phyloP scores from a whole-genome alignment of 2,113 vertebrate genomes.

The Notechis scutatus region DNA sequence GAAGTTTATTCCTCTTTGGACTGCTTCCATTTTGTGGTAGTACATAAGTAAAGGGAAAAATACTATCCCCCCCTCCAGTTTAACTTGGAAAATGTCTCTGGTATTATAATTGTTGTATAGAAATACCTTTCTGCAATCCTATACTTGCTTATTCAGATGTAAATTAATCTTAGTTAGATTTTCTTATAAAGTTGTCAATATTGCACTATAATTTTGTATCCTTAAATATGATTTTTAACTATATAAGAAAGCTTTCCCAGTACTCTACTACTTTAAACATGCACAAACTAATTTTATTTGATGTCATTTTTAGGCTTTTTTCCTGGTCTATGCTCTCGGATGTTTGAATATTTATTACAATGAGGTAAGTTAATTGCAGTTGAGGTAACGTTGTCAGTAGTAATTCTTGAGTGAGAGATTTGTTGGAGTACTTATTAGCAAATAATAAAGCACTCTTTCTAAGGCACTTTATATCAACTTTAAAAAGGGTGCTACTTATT shows the following conservation, averaged over 20 bases:
- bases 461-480: not conserved
- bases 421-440: not conserved
- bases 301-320: constrained; percentile 83
- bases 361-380: constrained; percentile 76
- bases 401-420: not conserved
- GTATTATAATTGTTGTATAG: not conserved
- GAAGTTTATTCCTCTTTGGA: not conserved
- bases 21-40: not conserved
- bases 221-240: not conserved
- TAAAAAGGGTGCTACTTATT: not conserved
- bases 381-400: constrained; percentile 72
- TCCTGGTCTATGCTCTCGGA: constrained; percentile 89
- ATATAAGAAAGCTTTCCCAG: not conserved
- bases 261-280: not conserved
- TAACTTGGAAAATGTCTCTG: not conserved
- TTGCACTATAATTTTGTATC: not conserved
- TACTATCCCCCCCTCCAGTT: not conserved
- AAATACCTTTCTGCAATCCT: not conserved
- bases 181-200: not conserved
- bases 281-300: not conserved
- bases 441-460: not conserved
- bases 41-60: not conserved
- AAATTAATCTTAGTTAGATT: not conserved
- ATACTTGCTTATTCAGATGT: not conserved
- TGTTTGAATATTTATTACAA: constrained; percentile 82